Evolutionary conservation across 2,113 vertebrate species (phyloP).

Genomic region (Alectura lathami): DNA sequence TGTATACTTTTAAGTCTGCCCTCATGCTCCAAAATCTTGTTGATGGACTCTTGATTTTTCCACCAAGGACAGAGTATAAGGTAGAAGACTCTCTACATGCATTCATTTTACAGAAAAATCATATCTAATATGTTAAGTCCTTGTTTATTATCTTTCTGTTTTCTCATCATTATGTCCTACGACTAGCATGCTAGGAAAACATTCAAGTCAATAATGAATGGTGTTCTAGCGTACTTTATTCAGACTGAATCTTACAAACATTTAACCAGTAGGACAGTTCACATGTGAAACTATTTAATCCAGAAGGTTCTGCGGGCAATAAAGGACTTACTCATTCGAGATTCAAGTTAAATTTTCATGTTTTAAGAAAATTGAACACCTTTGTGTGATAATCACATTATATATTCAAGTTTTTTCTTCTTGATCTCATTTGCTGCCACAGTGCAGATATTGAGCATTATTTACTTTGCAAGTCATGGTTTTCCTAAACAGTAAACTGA

Average conservation of each 20-base stretch:
- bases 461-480: not conserved
- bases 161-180: not conserved
- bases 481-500: not conserved
- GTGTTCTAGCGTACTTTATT: not conserved
- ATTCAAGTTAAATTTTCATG: not conserved
- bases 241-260: not conserved
- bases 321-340: not conserved
- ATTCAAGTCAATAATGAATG: not conserved
- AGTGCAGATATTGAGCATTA: not conserved
- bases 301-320: not conserved
- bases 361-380: not conserved
- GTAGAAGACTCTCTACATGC: fast-evolving
- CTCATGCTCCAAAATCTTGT: not conserved
- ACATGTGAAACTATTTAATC: not conserved
- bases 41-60: fast-evolving
- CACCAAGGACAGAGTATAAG: not conserved
- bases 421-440: not conserved
- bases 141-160: not conserved
- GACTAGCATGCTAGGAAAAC: not conserved
- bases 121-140: not conserved
- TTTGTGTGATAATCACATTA: fast-evolving
- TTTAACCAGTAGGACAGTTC: not conserved
- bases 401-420: not conserved
- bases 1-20: not conserved
- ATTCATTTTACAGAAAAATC: not conserved